These are phyloP conservation scores for Crocallis elinguaria DNA, from an alignment of 2,888 invertebrate species.

Conservation along the genomic window DNA sequence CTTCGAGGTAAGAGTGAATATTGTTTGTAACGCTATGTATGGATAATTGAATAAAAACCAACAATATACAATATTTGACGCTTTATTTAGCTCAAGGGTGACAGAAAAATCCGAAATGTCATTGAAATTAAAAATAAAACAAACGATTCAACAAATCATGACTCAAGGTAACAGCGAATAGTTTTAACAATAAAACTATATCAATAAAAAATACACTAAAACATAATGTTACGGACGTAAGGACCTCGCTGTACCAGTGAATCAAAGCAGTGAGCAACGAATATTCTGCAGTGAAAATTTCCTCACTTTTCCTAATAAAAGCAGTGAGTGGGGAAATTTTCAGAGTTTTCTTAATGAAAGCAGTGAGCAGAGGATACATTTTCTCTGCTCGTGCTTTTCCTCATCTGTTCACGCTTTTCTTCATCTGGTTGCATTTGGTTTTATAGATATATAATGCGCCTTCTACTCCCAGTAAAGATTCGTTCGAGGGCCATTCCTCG, in stretches of 20 bases:
- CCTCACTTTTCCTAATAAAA: no score
- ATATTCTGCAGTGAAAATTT: no score
- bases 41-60: slow-evolving; percentile 61
- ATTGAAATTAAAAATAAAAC: slow-evolving; percentile 82
- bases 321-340: no score
- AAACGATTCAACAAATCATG: slow-evolving; percentile 83
- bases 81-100: slow-evolving; percentile 82
- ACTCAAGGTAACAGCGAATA: slow-evolving; percentile 82
- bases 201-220: slow-evolving; percentile 76
- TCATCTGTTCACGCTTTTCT: slow-evolving; percentile 6
- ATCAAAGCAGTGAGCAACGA: slow-evolving; percentile 14
- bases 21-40: slow-evolving; percentile 2
- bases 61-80: slow-evolving; percentile 77
- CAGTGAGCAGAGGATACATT: no score
- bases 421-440: no score
- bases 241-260: slow-evolving; percentile 17
- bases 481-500: slow-evolving; percentile 44
- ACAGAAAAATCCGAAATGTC: slow-evolving; percentile 81
- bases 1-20: neutral
- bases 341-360: no score
- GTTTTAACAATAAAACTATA: slow-evolving; percentile 82
- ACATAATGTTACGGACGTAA: slow-evolving; percentile 57
- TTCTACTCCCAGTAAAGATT: slow-evolving; percentile 31
- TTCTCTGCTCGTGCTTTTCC: neutral
- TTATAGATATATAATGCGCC: slow-evolving; percentile 21